These are phyloP conservation scores for Phthorimaea operculella DNA, from an alignment of 1,140 invertebrate species.

Conservation along the genomic window DNA sequence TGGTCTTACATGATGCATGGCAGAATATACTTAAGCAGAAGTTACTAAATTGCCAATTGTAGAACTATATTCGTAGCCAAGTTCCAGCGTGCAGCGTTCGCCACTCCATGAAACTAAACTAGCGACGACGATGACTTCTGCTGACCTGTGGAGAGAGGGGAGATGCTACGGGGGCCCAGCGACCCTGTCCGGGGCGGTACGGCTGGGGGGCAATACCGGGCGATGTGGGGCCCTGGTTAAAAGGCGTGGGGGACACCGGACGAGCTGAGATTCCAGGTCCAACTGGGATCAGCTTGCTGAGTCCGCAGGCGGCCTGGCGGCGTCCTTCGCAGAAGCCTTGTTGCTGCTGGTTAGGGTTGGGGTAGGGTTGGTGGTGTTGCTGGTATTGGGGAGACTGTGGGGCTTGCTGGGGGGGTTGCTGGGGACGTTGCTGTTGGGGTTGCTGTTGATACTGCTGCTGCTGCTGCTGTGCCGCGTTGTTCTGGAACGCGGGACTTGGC, in stretches of 20 bases:
- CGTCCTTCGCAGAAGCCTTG: constrained; percentile 43
- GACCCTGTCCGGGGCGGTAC: constrained; percentile 51
- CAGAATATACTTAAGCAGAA: too few relatives aligned
- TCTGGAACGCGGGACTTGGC: constrained; percentile 48
- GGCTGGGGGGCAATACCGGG: constrained; percentile 54
- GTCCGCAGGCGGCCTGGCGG: constrained; percentile 40
- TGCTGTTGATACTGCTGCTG: constrained; percentile 34
- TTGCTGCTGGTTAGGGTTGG: constrained; percentile 37
- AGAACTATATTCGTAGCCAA: too few relatives aligned
- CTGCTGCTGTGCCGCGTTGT: constrained; percentile 63
- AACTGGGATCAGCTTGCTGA: constrained; percentile 60
- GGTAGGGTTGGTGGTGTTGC: constrained; percentile 8
- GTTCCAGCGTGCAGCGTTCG: too few relatives aligned
- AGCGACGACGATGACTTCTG: constrained; percentile 20
- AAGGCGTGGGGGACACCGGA: constrained; percentile 23
- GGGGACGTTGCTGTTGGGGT: constrained; percentile 36
- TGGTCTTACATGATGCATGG: too few relatives aligned
- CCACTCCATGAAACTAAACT: constrained; percentile 11
- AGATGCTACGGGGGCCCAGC: constrained; percentile 58
- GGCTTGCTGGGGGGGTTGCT: constrained; percentile 19
- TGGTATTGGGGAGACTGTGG: constrained; percentile 17
- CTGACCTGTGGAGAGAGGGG: constrained; percentile 56
- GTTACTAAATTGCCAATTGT: too few relatives aligned
- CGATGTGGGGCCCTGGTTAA: constrained; percentile 51
- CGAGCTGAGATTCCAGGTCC: constrained; percentile 43